Base-by-base conservation (phyloP, 2,797 vertebrate genomes). In the Notolabrus celidotus region DNA sequence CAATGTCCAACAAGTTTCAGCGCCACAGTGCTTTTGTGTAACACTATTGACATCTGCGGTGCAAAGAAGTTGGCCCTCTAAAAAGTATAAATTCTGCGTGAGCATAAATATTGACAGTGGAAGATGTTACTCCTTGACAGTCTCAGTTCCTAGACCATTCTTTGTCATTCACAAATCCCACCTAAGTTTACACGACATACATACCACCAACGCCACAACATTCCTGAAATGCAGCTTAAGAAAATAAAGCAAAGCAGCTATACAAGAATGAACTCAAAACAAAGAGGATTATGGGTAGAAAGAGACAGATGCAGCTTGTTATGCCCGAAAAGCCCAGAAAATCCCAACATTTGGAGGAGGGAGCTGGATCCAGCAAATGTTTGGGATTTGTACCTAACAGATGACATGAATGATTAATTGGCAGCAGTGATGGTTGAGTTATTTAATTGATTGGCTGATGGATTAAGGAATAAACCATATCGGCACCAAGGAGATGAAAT, bases 281-380 rank as follows among this genome's bases (percentile, higher is more conserved):
- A 64, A 60, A 49, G 54, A 38, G 71, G 71, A 78, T 78, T 72
- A 62, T 55, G 47, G 52, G 61, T 42, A 63, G 63, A 67, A 55
- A 49, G 65, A 74, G 62, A 71, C 77, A 77, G 58, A 80, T 80
- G 77, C 67, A 57, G 45, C 59, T 74, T 67, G 70, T 74, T 68
- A 33, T 61, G 59, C 54, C 77, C 39, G 53, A 33, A 66, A 75
- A 59, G 27, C 47, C 61, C 17, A 6, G 25, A 10, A 78, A 60
- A 74, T 82, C 62, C 49, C 27, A 17, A 62, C 49, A 75, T 69
- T 77, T 58, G 71, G 42, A 36, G 64, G 20, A 69, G 61, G 64
- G 20, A 69, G 61, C 42, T 47, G 67, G 56, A 61, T 61, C 19
- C 52, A 39, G 52, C 51, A n/a, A 57, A 54, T 55, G 58, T 58